These are phyloP conservation scores for Samia ricini DNA, from an alignment of 1,140 invertebrate genomes.

Conservation along the genomic window DNA sequence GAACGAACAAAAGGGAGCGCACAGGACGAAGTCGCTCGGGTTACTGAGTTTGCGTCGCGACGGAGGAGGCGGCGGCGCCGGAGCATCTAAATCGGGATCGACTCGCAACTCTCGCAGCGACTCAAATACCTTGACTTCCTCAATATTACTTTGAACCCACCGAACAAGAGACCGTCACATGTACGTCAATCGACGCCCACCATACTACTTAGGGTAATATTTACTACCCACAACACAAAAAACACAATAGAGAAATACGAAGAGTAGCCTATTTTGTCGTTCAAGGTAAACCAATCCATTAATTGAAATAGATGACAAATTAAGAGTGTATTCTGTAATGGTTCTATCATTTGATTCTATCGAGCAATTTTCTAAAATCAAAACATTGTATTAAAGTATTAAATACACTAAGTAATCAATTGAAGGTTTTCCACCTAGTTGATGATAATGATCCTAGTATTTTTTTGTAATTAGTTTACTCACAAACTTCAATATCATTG, in stretches of 20 bases:
- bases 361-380: no score
- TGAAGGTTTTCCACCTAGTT: neutral
- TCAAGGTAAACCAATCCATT: neutral
- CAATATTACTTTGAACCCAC: conserved; percentile 77
- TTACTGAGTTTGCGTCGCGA: conserved; percentile 71
- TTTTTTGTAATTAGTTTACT: neutral
- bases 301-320: neutral
- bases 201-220: conserved; percentile 10
- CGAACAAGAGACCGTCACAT: conserved; percentile 63
- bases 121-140: conserved; percentile 78
- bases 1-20: conserved; percentile 50
- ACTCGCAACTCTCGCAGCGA: conserved; percentile 70
- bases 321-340: no score
- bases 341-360: no score
- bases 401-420: neutral
- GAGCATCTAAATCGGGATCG: conserved; percentile 74
- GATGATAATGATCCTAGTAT: neutral
- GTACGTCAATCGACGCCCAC: conserved; percentile 73
- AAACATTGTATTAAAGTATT: no score
- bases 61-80: conserved; percentile 65
- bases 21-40: conserved; percentile 64
- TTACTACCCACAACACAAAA: conserved; percentile 8
- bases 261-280: neutral
- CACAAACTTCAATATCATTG: conserved; percentile 1
- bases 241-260: conserved; percentile 1